Base-by-base conservation (phyloP, 2,888 invertebrate genomes). In the Acrocyrtus sp. region DNA sequence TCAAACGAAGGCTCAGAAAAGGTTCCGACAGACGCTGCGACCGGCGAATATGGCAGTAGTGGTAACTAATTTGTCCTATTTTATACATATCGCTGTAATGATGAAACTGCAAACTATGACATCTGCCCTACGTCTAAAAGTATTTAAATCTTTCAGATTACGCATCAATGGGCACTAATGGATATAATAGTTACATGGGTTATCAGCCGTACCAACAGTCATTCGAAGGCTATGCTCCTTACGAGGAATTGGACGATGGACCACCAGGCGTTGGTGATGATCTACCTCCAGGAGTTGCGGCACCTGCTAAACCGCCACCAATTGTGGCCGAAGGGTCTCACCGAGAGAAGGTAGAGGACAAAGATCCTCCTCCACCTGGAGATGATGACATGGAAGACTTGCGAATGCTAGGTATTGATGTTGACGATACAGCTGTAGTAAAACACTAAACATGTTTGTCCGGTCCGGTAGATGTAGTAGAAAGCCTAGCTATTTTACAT, bases 401-500 rank as follows among this genome's bases (percentile, higher is more conserved):
- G 72, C 92, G 92, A 2, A 89, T 95, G 91, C 86, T 95, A 60
- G 95, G 95, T 0, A 94, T 94, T 58, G 94, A 94, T 82, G 93
- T 91, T 6, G 90, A 90, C 34, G 94, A 95, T 83, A 89, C 89
- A 78, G 90, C 90, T 6, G 89, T 89, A 26, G 66, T 69, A 6
- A 54, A 75, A 43, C 73, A 70, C 51, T 74, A 65, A 63, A 34
- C 12, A 34, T 34, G 34, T n/a, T n/a, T n/a, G n/a, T n/a, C n/a
- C n/a, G n/a, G n/a, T n/a, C n/a, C n/a, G n/a, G n/a, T n/a, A n/a
- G n/a, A n/a, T n/a, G n/a, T n/a, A n/a, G n/a, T n/a, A n/a, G n/a
- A n/a, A n/a, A n/a, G n/a, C n/a, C n/a, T n/a, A n/a, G n/a, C n/a
- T n/a, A n/a, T n/a, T n/a, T n/a, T n/a, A n/a, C n/a, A n/a, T n/a